phyloP scores from a whole-genome alignment of 2,797 vertebrate species.

The Poliocrania exsul region DNA sequence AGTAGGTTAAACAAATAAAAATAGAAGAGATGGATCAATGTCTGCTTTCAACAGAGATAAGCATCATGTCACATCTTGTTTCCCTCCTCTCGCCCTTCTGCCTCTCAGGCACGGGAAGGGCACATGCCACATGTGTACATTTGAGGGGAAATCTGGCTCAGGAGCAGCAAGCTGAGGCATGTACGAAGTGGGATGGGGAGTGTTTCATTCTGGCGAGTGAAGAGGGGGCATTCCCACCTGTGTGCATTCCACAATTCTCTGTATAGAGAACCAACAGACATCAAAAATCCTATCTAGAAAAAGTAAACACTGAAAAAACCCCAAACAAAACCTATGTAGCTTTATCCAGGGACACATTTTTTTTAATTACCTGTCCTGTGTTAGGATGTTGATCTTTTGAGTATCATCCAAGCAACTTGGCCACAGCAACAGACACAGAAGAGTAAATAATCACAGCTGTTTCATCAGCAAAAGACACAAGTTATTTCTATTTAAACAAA shows the following conservation, averaged over 20 bases:
- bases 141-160: neutral
- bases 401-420: neutral
- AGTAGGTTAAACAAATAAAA: neutral
- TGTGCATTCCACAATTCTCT: neutral
- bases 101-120: neutral
- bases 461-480: neutral
- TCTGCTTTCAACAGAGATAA: neutral
- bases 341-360: neutral
- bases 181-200: neutral
- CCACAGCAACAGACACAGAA: rapidly evolving
- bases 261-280: neutral
- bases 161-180: neutral
- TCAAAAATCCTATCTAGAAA: neutral
- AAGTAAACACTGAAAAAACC: neutral
- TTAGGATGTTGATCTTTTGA: neutral
- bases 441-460: neutral
- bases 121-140: rapidly evolving
- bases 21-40: neutral
- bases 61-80: neutral
- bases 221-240: neutral
- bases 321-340: neutral
- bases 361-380: neutral
- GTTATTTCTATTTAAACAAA: neutral
- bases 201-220: neutral
- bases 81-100: neutral